These are phyloP conservation scores for Corythornis madagascariensis DNA, from an alignment of 2,113 vertebrate species.

Conservation along the genomic window DNA sequence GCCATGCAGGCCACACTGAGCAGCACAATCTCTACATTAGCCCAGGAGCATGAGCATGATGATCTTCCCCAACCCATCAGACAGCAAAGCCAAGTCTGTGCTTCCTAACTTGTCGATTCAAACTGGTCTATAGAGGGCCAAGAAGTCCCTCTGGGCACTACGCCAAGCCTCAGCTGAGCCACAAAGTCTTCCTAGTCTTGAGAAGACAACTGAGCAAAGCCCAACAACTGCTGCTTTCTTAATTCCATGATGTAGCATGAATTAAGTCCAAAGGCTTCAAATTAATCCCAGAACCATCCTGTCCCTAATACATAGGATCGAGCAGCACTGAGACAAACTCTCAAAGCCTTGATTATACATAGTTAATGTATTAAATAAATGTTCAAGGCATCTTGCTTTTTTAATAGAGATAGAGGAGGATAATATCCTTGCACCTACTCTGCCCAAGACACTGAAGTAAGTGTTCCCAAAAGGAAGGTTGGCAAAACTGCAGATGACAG, in stretches of 20 bases:
- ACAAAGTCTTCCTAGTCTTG: background rate
- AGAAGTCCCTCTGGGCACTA: background rate
- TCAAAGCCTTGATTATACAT: background rate
- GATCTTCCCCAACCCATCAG: background rate
- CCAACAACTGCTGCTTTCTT: background rate
- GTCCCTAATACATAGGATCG: background rate
- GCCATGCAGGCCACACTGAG: background rate
- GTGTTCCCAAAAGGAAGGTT: background rate
- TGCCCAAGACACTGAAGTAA: background rate
- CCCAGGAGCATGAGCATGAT: rapidly evolving
- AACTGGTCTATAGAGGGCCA: background rate
- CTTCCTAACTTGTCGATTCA: background rate
- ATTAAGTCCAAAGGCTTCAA: background rate
- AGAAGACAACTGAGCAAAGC: background rate
- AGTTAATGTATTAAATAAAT: background rate
- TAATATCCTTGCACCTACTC: background rate
- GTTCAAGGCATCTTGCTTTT: background rate
- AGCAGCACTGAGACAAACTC: background rate
- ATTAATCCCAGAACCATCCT: background rate
- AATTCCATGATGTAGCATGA: background rate
- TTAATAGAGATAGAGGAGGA: background rate
- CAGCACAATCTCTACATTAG: background rate
- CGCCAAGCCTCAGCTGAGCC: background rate
- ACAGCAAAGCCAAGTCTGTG: background rate
- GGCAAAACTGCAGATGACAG: background rate